Base-by-base conservation (phyloP, 2,797 vertebrate species). In the Schizothorax lantsangensis region DNA sequence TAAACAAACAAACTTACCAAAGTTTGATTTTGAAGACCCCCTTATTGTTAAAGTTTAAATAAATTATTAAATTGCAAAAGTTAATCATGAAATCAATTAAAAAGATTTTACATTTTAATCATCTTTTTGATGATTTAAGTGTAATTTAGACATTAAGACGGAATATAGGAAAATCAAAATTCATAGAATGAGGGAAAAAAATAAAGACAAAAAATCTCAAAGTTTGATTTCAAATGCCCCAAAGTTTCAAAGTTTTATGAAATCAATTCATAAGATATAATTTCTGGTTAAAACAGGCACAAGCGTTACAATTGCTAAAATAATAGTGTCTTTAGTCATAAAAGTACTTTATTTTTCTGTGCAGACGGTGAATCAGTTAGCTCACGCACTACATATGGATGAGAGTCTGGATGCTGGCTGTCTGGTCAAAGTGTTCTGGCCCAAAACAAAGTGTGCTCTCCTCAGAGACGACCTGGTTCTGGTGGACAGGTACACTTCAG, bases 341-440 rank as follows among this genome's bases (percentile, higher is more conserved):
- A 57, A 57, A 7, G 3, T 1, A 9, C 8, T 36, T 26, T 30
- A 30, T 30, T 30, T 79, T 14, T 10, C 6, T 86, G 17, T 68
- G 19, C 81, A 99, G 98, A 99, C 98, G 1, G 98, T 99, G 82
- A 99, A 99, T 94, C 98, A 99, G 92, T 94, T 99, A 90, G 98
- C 98, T 71, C 98, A 99, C 2, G 98, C 98, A 0, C 96, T 99
- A 85, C 98, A 99, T 92, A 99, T 99, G 98, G 98, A 99, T 83
- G 96, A 98, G 92, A 97, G 98, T 89, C 94, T 99, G 92, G 97
- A 99, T 72, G 97, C 98, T 11, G 98, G 98, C 89, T 98, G 97
- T 88, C 97, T 99, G 0, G 98, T 99, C 11, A 97, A 96, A 74
- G 98, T 99, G n/a, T 99, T 99, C 90, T 99, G 98, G 98, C 98